Evolutionary conservation across 2,113 vertebrate genomes (phyloP).

Genomic region (Nipponia nippon): DNA sequence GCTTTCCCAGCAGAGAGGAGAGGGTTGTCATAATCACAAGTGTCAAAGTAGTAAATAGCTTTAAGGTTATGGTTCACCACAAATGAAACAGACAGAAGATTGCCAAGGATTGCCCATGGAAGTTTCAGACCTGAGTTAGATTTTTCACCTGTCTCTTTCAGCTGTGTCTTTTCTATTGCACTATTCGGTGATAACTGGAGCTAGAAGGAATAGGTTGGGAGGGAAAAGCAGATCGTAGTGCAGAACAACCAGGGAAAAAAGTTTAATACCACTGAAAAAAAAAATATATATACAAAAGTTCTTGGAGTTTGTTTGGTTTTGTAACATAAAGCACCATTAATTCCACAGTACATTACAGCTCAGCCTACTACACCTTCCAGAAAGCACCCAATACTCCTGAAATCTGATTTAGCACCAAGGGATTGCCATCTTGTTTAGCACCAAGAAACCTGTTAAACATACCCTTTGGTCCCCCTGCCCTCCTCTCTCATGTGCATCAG

Average conservation of each 20-base stretch:
- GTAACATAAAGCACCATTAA: constrained; percentile 64
- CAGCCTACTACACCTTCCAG: not conserved
- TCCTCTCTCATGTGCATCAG: not conserved
- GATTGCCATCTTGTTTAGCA: constrained; percentile 52
- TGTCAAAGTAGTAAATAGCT: not conserved
- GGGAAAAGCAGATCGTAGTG: constrained; percentile 22
- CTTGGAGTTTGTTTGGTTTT: constrained; percentile 15
- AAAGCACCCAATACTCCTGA: constrained; percentile 47
- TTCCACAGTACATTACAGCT: constrained; percentile 50
- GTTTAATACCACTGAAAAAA: constrained; percentile 62
- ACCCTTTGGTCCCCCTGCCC: not conserved
- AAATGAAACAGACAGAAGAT: not conserved
- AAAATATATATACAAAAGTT: constrained; percentile 15
- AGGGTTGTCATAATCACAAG: not conserved
- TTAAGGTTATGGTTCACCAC: not conserved
- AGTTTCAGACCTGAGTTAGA: not conserved
- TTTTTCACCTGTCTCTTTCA: not conserved
- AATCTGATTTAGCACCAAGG: constrained; percentile 59
- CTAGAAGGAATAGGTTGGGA: not conserved
- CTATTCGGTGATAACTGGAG: not conserved
- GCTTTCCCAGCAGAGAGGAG: not conserved
- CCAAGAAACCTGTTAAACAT: constrained; percentile 34
- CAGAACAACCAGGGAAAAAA: constrained; percentile 58
- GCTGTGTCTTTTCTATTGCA: not conserved
- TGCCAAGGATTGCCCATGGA: not conserved